Evolutionary conservation across 2,797 vertebrate genomes (phyloP).

Genomic region (Tapera naevia): DNA sequence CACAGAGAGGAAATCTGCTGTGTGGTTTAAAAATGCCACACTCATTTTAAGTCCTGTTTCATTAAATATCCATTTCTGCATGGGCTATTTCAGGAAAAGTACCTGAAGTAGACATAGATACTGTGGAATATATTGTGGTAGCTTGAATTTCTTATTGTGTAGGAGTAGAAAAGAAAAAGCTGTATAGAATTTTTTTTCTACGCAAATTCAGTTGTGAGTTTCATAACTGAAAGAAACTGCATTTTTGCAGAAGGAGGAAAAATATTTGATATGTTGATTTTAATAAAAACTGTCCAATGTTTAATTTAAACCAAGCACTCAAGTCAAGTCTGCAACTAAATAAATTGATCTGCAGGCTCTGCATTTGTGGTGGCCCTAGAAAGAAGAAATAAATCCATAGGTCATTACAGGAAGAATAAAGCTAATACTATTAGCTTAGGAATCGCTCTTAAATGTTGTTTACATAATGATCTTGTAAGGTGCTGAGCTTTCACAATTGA

Average conservation of each 20-base stretch:
- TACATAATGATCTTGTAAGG: not conserved
- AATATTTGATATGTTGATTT: not conserved
- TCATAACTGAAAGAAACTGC: not conserved
- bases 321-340: not conserved
- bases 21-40: not conserved
- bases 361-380: not conserved
- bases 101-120: not conserved
- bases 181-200: not conserved
- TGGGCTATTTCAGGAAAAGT: not conserved
- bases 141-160: not conserved
- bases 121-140: not conserved
- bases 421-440: not conserved
- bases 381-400: not conserved
- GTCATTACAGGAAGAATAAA: not conserved
- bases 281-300: not conserved
- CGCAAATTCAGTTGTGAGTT: not conserved
- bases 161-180: not conserved
- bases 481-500: not conserved
- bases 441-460: not conserved
- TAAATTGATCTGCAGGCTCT: not conserved
- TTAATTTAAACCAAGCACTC: not conserved
- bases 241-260: not conserved
- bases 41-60: accelerated
- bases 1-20: accelerated
- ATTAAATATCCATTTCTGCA: not conserved